Evolutionary conservation across 1,140 invertebrate genomes (phyloP).

Genomic region (Argopecten irradians): DNA sequence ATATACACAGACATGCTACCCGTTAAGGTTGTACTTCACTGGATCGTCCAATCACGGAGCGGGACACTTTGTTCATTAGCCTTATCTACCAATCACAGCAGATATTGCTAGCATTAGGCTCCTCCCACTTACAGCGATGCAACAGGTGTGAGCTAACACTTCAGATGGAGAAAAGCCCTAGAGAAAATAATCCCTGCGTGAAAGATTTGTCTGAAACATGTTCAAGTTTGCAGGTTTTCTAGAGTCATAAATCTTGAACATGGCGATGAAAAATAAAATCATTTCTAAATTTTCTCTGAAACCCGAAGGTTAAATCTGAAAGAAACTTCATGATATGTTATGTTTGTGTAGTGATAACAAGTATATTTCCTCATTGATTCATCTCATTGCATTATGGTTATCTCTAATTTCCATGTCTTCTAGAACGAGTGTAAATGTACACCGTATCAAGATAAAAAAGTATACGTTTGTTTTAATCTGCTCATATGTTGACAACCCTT

Average conservation of each 20-base stretch:
- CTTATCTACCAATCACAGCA: background rate
- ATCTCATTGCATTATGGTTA: too few relatives aligned
- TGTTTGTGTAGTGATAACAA: too few relatives aligned
- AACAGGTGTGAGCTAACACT: constrained; percentile 15
- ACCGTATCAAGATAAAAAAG: too few relatives aligned
- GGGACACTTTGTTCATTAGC: background rate
- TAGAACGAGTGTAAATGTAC: too few relatives aligned
- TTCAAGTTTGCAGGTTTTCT: background rate
- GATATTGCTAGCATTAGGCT: background rate
- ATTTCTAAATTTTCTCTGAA: background rate
- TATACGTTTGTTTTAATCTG: too few relatives aligned
- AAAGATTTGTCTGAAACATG: constrained; percentile 3
- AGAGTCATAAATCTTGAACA: background rate
- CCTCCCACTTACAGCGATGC: background rate
- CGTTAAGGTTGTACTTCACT: background rate
- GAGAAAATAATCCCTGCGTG: constrained; percentile 21
- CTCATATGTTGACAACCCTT: too few relatives aligned
- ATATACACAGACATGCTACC: background rate
- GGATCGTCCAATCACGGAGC: background rate
- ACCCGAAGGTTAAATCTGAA: background rate
- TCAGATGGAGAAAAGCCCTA: background rate
- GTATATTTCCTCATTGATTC: too few relatives aligned
- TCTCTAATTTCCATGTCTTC: too few relatives aligned
- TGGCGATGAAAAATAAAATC: background rate
- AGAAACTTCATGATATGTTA: too few relatives aligned